phyloP scores from a whole-genome alignment of 2,113 vertebrate genomes.

The Gopherus flavomarginatus region DNA sequence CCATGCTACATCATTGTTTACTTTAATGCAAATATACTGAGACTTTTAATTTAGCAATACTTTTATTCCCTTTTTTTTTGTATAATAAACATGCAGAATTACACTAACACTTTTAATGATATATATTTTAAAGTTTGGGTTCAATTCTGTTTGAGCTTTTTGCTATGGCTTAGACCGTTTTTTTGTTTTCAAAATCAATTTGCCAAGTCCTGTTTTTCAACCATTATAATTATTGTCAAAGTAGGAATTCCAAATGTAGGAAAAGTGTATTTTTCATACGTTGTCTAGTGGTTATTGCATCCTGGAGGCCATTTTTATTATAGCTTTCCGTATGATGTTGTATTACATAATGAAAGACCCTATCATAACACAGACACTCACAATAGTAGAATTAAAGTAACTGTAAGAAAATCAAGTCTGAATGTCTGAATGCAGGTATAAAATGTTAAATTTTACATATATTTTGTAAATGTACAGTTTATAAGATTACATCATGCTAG shows the following conservation, averaged over 20 bases:
- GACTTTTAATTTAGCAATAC: neutral
- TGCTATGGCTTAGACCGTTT: neutral
- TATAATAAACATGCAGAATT: neutral
- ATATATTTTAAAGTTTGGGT: neutral
- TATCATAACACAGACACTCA: neutral
- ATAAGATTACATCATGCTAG: neutral
- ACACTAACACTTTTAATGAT: neutral
- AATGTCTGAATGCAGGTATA: neutral
- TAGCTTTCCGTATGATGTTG: neutral
- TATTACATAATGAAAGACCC: neutral
- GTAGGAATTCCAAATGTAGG: neutral
- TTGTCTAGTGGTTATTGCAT: neutral
- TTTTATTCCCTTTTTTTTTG: neutral
- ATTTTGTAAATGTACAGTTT: neutral
- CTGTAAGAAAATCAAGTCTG: neutral
- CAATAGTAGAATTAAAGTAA: neutral
- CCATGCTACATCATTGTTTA: neutral
- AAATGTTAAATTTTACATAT: neutral
- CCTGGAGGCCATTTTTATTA: neutral
- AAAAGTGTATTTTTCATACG: neutral
- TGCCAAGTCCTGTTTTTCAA: constrained; percentile 26
- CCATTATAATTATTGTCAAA: neutral
- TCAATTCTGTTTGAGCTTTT: constrained; percentile 25
- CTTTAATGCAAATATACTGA: neutral
- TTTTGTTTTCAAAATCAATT: constrained; percentile 43